Percentiles rank a stretch among this genome's conserved stretches.
These are phyloP conservation scores for Hyles vespertilio DNA, from an alignment of 1,140 invertebrate species.

Conservation along the genomic window DNA sequence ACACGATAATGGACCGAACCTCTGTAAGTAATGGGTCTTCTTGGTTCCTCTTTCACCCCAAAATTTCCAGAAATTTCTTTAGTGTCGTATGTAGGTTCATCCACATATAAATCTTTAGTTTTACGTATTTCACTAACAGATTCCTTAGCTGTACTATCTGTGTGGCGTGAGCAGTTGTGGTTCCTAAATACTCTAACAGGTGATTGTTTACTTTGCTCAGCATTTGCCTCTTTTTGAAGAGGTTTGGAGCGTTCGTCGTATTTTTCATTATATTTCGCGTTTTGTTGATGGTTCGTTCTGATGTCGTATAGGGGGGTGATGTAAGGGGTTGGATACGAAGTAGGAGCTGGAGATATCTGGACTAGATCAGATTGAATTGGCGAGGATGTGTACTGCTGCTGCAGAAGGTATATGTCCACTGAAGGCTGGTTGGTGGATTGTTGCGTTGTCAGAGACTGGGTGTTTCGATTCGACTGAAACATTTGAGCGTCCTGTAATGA, in stretches of 20 bases:
- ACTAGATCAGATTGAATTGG: conserved; percentile 5
- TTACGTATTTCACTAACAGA: conserved; percentile 27
- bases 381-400: conserved; percentile 39
- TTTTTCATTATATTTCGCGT: conserved; percentile 4
- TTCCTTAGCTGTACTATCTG: conserved; percentile 19
- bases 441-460: conserved; percentile 2
- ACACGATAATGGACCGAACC: conserved; percentile 42
- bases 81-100: conserved; percentile 31
- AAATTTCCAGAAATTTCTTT: conserved; percentile 42
- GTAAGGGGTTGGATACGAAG: conserved; percentile 6
- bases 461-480: neutral
- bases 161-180: conserved; percentile 39
- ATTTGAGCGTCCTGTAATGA: too few relatives aligned
- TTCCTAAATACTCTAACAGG: conserved; percentile 59
- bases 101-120: conserved; percentile 26
- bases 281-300: conserved; percentile 21
- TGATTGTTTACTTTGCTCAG: conserved; percentile 18
- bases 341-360: conserved; percentile 14
- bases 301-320: conserved; percentile 21
- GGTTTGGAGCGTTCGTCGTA: conserved; percentile 20
- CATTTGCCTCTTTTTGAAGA: conserved; percentile 25
- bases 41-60: conserved; percentile 24
- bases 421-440: conserved; percentile 19
- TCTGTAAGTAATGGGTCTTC: conserved; percentile 35
- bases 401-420: conserved; percentile 45